Percentiles rank a stretch among this genome's conserved stretches.
These are phyloP conservation scores for Busseola fusca DNA, from an alignment of 2,888 invertebrate genomes.

Conservation along the genomic window DNA sequence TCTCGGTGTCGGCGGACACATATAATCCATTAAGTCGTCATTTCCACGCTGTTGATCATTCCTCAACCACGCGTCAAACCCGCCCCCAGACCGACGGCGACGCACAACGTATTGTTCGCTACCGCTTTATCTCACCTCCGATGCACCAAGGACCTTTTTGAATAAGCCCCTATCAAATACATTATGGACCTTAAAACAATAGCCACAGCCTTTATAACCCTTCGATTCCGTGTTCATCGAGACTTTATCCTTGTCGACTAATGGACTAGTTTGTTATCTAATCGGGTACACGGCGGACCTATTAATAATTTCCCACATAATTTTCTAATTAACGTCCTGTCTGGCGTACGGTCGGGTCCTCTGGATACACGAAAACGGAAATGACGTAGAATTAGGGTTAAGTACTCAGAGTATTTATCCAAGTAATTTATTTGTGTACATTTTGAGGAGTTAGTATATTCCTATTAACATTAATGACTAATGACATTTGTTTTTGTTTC, in stretches of 20 bases:
- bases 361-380: slow-evolving; percentile 80
- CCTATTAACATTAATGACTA: slow-evolving; percentile 67
- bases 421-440: slow-evolving; percentile 69
- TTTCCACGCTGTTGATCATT: slow-evolving; percentile 88
- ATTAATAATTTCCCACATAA: slow-evolving; percentile 88
- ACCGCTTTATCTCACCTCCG: slow-evolving; percentile 82
- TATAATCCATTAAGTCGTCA: slow-evolving; percentile 89
- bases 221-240: slow-evolving; percentile 56
- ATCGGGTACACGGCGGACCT: slow-evolving; percentile 86
- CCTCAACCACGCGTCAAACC: slow-evolving; percentile 87
- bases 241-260: slow-evolving; percentile 81
- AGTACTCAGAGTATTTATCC: slow-evolving; percentile 62
- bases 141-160: slow-evolving; percentile 74
- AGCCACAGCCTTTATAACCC: slow-evolving; percentile 67
- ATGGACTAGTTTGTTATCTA: slow-evolving; percentile 89
- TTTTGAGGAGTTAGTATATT: slow-evolving; percentile 61
- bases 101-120: slow-evolving; percentile 82
- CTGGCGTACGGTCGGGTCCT: slow-evolving; percentile 72
- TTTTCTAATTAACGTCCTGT: slow-evolving; percentile 88
- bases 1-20: slow-evolving; percentile 87
- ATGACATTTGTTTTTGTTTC: slow-evolving; percentile 79
- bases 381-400: slow-evolving; percentile 77
- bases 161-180: slow-evolving; percentile 65
- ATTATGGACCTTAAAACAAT: slow-evolving; percentile 79
- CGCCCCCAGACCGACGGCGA: slow-evolving; percentile 80